Conservation (phyloP, 2,888 invertebrate species). For the Lycia hirtaria region DNA sequence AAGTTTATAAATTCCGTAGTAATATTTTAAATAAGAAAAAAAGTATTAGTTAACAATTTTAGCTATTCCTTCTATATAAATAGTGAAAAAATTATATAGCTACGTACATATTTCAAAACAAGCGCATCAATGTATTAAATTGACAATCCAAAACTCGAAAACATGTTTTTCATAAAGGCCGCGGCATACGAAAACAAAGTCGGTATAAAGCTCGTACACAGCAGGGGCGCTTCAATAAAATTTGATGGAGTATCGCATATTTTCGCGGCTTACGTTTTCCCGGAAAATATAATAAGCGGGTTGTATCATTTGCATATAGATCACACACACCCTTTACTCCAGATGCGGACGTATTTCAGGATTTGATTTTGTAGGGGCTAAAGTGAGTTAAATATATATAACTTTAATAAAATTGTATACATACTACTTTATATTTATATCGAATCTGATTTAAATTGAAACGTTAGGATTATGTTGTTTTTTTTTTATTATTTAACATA, state of each 20-base stretch:
- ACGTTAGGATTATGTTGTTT: too few species aligned
- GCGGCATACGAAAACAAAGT: conserved; percentile 43
- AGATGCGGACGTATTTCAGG: conserved; percentile 32
- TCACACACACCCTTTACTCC: conserved; percentile 53
- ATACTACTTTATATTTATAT: too few species aligned
- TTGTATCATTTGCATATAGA: conserved; percentile 84
- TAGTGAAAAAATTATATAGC: too few species aligned
- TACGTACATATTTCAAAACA: too few species aligned
- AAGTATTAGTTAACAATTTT: too few species aligned
- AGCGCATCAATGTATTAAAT: conserved; percentile 49
- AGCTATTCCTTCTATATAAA: too few species aligned
- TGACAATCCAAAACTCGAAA: conserved; percentile 43
- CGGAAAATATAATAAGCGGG: conserved; percentile 82
- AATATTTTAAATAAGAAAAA: too few species aligned
- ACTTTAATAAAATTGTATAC: too few species aligned
- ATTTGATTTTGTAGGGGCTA: conserved; percentile 5
- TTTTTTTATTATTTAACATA: too few species aligned
- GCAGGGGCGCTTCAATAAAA: conserved; percentile 65
- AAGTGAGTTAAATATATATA: neutral
- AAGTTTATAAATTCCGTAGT: too few species aligned
- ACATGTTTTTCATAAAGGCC: conserved; percentile 60
- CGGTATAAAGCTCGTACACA: conserved; percentile 51
- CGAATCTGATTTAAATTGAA: too few species aligned
- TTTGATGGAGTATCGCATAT: conserved; percentile 74
- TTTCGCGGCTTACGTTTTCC: conserved; percentile 69